These are phyloP conservation scores for Drosophila maculinotata DNA, from an alignment of 2,888 invertebrate genomes.

Conservation along the genomic window DNA sequence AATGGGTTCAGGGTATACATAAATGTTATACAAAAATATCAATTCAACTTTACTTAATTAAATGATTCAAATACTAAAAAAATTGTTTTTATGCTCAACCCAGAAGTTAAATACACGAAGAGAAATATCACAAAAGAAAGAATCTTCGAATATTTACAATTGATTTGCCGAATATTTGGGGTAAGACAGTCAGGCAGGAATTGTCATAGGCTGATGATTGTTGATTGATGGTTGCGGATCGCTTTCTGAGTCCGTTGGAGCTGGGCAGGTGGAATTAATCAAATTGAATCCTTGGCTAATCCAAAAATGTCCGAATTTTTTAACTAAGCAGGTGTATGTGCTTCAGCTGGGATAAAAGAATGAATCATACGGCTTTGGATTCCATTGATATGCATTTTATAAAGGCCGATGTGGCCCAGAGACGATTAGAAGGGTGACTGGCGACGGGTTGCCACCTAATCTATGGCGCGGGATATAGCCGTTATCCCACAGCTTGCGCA, in stretches of 20 bases:
- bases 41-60: no score
- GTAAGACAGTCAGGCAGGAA: neutral
- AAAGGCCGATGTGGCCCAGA: slow-evolving; percentile 15
- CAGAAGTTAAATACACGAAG: no score
- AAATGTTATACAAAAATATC: no score
- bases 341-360: slow-evolving; percentile 61
- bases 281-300: slow-evolving; percentile 58
- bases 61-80: no score
- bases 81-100: no score
- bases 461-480: no score
- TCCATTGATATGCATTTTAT: slow-evolving; percentile 64
- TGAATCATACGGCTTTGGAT: slow-evolving; percentile 70
- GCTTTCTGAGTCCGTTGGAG: neutral
- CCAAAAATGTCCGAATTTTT: slow-evolving; percentile 36
- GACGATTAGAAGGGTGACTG: slow-evolving; percentile 26
- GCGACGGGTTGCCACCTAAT: slow-evolving; percentile 18
- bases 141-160: no score
- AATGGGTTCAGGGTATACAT: no score
- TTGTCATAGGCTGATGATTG: neutral
- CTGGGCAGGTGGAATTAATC: slow-evolving; percentile 64
- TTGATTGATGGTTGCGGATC: slow-evolving; percentile 1
- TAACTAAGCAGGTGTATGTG: no score
- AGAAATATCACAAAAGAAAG: no score
- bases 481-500: slow-evolving; percentile 44
- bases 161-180: no score